Conservation (phyloP, 2,888 invertebrate genomes). For the Gymnocheta viridis region DNA sequence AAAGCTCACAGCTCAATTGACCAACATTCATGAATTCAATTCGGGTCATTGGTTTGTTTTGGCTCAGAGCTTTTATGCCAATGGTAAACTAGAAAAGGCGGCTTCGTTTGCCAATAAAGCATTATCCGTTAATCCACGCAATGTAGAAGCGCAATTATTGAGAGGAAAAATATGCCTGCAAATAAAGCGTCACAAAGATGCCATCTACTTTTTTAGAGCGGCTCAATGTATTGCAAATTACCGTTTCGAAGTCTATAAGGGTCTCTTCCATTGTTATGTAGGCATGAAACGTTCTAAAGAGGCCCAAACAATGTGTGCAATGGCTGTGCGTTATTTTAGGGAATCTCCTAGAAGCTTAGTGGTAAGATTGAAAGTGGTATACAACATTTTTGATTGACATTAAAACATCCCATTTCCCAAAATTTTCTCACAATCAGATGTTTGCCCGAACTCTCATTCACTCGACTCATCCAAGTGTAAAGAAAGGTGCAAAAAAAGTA, state of each 20-base stretch:
- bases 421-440: constrained; percentile 82
- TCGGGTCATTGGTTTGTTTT: constrained; percentile 90
- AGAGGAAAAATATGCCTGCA: constrained; percentile 83
- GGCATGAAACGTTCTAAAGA: constrained; percentile 87
- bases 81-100: constrained; percentile 85
- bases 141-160: constrained; percentile 88
- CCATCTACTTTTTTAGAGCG: constrained; percentile 76
- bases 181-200: constrained; percentile 78
- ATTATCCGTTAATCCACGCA: constrained; percentile 85
- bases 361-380: constrained; percentile 81
- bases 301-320: constrained; percentile 87
- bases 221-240: constrained; percentile 78
- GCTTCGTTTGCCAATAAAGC: constrained; percentile 90
- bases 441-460: constrained; percentile 87
- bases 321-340: constrained; percentile 88
- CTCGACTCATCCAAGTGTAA: constrained; percentile 84
- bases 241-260: constrained; percentile 87
- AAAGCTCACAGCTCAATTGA: constrained; percentile 83
- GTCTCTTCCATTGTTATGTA: constrained; percentile 89
- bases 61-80: constrained; percentile 87
- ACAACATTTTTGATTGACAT: not conserved
- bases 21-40: constrained; percentile 82
- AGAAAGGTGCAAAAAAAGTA: constrained; percentile 85
- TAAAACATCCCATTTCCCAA: not conserved
- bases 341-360: constrained; percentile 88